Conservation (phyloP, 2,113 vertebrate genomes). For the Hydropotes inermis region DNA sequence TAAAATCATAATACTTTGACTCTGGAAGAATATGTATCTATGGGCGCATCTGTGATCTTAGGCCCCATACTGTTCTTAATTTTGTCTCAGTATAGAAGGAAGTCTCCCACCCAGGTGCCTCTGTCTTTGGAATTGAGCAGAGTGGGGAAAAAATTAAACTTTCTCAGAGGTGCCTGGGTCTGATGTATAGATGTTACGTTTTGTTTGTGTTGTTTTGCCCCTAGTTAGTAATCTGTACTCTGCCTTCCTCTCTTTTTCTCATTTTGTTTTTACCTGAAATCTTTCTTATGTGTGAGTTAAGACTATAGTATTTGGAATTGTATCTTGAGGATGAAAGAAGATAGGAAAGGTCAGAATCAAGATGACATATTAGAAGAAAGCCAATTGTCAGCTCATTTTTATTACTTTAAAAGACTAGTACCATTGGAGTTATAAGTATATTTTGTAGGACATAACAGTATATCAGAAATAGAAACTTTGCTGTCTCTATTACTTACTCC, state of each 20-base stretch:
- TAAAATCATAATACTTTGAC: neutral
- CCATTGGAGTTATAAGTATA: neutral
- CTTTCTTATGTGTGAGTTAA: neutral
- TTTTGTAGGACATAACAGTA: neutral
- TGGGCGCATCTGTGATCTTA: neutral
- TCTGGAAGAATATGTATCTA: neutral
- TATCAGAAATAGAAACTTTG: neutral
- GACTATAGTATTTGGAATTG: neutral
- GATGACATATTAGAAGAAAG: neutral
- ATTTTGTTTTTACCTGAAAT: slow-evolving; percentile 24
- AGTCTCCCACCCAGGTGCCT: neutral
- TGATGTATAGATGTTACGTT: neutral
- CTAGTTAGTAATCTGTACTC: neutral
- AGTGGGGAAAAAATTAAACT: neutral
- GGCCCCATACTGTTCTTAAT: neutral
- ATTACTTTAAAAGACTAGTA: neutral
- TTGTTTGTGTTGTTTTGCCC: neutral
- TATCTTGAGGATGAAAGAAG: neutral
- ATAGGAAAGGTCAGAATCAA: neutral
- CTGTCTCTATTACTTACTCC: neutral
- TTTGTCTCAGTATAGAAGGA: slow-evolving; percentile 1
- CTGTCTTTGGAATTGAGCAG: neutral
- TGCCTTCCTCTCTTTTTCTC: neutral
- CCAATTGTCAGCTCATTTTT: neutral
- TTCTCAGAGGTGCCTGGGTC: neutral